These are phyloP conservation scores for Hippoglossus hippoglossus DNA, from an alignment of 2,797 vertebrate genomes.

Conservation along the genomic window DNA sequence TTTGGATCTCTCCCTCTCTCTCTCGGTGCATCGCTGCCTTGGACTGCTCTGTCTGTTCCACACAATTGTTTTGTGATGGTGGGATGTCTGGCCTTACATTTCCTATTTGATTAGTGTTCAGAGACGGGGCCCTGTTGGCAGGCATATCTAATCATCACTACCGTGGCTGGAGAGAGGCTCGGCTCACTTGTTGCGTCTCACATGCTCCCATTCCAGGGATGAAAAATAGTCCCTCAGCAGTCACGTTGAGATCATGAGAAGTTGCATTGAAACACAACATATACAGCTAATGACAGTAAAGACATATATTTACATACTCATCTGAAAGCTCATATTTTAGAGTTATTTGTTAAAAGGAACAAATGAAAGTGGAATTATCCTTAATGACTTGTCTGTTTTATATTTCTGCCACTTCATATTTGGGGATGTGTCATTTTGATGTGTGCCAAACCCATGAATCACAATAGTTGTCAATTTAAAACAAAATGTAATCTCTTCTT, in stretches of 20 bases:
- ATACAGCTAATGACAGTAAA: conserved; percentile 5
- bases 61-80: conserved; percentile 77
- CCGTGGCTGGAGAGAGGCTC: conserved; percentile 50
- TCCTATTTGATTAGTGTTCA: conserved; percentile 82
- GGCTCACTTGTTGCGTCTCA: conserved; percentile 75
- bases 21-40: conserved; percentile 62
- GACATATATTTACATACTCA: conserved; percentile 13
- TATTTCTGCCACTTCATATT: conserved; percentile 29
- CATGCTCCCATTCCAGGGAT: conserved; percentile 26
- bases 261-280: conserved; percentile 17
- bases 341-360: conserved; percentile 21
- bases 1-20: conserved; percentile 46
- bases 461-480: conserved; percentile 6
- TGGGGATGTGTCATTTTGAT: conserved; percentile 31
- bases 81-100: conserved; percentile 76
- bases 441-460: conserved; percentile 46
- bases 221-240: conserved; percentile 15
- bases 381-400: conserved; percentile 40
- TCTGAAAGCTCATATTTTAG: conserved; percentile 7
- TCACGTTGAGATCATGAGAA: conserved; percentile 13
- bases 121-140: conserved; percentile 75
- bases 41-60: conserved; percentile 64
- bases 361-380: conserved; percentile 26
- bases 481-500: conserved; percentile 11
- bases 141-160: conserved; percentile 73